Evolutionary conservation across 1,140 invertebrate species (phyloP), one percentile per base, ranked within the genome.

Genomic region (Andricus grossulariae): DNA sequence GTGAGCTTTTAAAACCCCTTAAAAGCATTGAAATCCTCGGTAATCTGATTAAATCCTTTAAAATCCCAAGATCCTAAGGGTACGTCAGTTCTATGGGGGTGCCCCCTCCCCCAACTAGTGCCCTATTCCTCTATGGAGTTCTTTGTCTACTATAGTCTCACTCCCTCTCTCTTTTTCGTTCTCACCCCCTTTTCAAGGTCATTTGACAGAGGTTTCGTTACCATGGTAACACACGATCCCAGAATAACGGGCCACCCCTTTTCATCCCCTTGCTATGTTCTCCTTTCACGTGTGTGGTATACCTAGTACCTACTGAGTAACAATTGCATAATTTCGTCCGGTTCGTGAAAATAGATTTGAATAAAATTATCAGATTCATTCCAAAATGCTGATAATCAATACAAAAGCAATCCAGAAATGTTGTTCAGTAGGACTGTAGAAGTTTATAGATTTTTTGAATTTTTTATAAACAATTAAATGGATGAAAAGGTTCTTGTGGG

Each of bases 181-280:
- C 75, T 85, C 74, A 71, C 80, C 80, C 80, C 80, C 74, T 79
- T 80, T 80, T 79, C 84, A 89, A 89, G 87, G 85, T 88, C 87
- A 87, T 82, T 72, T 81, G 80, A 83, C 83, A 76, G 81, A 87
- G 84, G 82, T 79, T 84, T 78, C 80, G 84, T 88, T 86, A 75
- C 84, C 82, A 88, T 88, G 80, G 75, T 79, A 75, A 88, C 86
- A 81, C 80, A 82, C 79, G 83, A 88, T 84, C 86, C 83, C 82
- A 74, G 83, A 83, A 83, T 88, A 79, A 86, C 81, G 83, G 80
- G 80, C 80, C 80, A 81, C 80, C 83, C 81, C 81, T 82, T 86
- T 84, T 77, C 78, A 77, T 87, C 77, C 77, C 75, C 80, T 82
- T 79, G 70, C 60, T 72, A 55, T 55, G 49, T 72, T 71, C 80